Conservation (phyloP, 2,797 vertebrate species). For the Chlorospingus flavigularis region DNA sequence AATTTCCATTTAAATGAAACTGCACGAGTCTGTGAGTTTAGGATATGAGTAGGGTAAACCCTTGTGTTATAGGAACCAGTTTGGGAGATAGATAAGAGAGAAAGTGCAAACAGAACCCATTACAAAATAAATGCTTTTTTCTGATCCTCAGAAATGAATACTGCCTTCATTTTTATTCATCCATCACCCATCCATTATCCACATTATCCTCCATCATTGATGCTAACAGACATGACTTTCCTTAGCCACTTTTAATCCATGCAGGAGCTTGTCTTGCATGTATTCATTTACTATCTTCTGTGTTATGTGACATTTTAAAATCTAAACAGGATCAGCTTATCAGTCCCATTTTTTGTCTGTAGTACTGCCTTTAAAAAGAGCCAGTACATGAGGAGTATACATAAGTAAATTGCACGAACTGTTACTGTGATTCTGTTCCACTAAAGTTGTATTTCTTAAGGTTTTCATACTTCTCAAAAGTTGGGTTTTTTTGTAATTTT, state of each 20-base stretch:
- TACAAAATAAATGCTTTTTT: background rate
- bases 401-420: background rate
- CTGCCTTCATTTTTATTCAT: background rate
- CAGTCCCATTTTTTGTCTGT: background rate
- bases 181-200: background rate
- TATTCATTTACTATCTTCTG: background rate
- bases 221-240: background rate
- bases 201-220: background rate
- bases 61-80: background rate
- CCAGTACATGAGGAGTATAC: background rate
- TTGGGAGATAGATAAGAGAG: background rate
- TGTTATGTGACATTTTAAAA: background rate
- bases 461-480: background rate
- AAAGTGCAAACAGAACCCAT: background rate
- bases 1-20: background rate
- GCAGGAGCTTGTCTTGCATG: background rate
- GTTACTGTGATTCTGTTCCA: background rate
- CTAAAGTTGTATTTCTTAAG: background rate
- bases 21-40: background rate
- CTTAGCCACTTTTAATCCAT: background rate
- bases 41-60: background rate
- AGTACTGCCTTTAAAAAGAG: background rate
- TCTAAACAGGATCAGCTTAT: background rate
- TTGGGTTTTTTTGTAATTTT: background rate
- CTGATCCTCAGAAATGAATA: background rate